phyloP scores from a whole-genome alignment of 2,888 invertebrate genomes.

The Cyclophora albipunctata region DNA sequence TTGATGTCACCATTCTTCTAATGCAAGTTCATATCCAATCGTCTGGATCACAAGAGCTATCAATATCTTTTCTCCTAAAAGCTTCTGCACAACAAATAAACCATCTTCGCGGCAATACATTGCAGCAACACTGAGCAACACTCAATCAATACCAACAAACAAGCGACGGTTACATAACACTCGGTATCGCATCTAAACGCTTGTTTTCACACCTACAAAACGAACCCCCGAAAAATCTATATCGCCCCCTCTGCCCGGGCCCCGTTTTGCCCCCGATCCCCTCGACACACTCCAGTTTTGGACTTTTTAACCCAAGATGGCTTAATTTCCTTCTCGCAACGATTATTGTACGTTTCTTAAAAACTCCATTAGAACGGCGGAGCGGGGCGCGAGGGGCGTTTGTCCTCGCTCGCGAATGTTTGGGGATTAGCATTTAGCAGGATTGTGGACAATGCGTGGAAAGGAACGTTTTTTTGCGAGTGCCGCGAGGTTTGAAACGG shows the following conservation, averaged over 20 bases:
- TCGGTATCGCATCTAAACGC: slow-evolving; percentile 43
- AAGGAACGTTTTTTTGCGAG: slow-evolving; percentile 23
- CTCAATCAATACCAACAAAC: not conserved
- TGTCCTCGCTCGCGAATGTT: slow-evolving; percentile 25
- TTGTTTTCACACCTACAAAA: slow-evolving; percentile 46
- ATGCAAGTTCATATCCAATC: too few relatives aligned
- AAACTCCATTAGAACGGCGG: slow-evolving; percentile 54
- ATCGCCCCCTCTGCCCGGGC: slow-evolving; percentile 27
- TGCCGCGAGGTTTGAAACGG: slow-evolving; percentile 16
- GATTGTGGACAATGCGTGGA: slow-evolving; percentile 36
- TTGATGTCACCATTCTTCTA: too few relatives aligned
- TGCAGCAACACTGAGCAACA: too few relatives aligned
- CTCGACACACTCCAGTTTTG: slow-evolving; percentile 44
- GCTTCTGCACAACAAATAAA: too few relatives aligned
- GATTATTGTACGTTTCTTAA: slow-evolving; percentile 51
- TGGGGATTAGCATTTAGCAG: slow-evolving; percentile 45
- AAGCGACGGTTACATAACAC: not conserved
- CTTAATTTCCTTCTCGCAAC: slow-evolving; percentile 62
- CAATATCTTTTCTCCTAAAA: too few relatives aligned
- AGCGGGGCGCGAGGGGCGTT: slow-evolving; percentile 22
- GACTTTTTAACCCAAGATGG: slow-evolving; percentile 68
- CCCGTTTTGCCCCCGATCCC: slow-evolving; percentile 10
- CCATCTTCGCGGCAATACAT: too few relatives aligned
- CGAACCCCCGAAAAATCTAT: slow-evolving; percentile 57
- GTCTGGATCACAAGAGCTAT: too few relatives aligned